Base-by-base conservation (phyloP, 2,888 invertebrate genomes). In the Cataglyphis albicans region DNA sequence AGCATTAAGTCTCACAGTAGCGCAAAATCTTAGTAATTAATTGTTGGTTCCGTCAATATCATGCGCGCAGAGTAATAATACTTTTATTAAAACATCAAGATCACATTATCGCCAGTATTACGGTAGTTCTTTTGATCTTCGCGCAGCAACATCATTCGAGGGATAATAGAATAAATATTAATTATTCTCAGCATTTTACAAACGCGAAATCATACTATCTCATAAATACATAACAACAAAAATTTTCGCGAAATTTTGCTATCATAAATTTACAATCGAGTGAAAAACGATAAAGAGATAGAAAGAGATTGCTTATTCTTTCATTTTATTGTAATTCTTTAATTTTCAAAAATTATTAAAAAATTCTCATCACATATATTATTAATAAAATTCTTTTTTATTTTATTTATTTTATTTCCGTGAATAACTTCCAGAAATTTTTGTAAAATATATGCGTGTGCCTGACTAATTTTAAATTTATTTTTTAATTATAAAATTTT, bases 61-160 rank as follows among this genome's bases (percentile, higher is more conserved):
- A 52, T 57, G 29, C 41, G n/a, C 21, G 41, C 32, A n/a, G 21
- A 21, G 32, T 70, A 78, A 78, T 67, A 68, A 78, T 32, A 70
- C 38, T 78, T 76, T 68, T 78, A 68, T 78, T 78, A 68, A 78
- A 78, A 68, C 68, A 32, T 70, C 57, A 57, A 57, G 21, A 75
- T 64, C n/a, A 35, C 35, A 18, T 52, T 18, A 25, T 3, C 12
- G 10, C 9, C 32, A 78, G 12, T 15, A n/a, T 57, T 21, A 38
- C 21, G 29, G 29, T 25, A 9, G 1, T 21, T 48, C 41, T 78
- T 78, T 78, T 78, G 41, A 78, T 78, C 68, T 78, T 57, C 10
- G n/a, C 57, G 18, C 32, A n/a, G 55, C 18, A 65, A 41, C 38
- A 18, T 55, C 29, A 29, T 59, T 21, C 32, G 15, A 12, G 12